Conservation (phyloP, 2,888 invertebrate genomes). For the Habrosyne pyritoides region DNA sequence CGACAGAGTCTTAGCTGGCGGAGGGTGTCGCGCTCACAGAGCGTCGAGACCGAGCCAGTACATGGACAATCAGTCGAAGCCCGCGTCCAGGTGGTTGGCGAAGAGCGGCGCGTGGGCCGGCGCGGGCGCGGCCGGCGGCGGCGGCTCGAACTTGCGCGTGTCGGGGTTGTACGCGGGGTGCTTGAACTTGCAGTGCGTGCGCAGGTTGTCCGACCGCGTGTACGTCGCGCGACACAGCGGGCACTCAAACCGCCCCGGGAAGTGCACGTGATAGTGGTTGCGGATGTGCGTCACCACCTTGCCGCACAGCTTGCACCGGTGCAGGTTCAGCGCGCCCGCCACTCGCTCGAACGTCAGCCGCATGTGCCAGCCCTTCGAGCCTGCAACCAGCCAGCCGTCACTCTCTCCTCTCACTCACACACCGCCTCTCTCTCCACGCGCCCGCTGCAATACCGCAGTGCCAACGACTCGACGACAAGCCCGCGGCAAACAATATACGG, state of each 20-base stretch:
- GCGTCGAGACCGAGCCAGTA: slow-evolving; percentile 76
- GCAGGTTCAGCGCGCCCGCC: slow-evolving; percentile 96
- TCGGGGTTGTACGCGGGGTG: slow-evolving; percentile 94
- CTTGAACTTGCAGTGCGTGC: slow-evolving; percentile 96
- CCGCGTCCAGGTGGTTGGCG: slow-evolving; percentile 83
- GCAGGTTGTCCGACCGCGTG: slow-evolving; percentile 96
- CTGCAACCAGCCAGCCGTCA: slow-evolving; percentile 87
- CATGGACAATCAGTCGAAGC: slow-evolving; percentile 79
- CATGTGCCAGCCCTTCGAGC: slow-evolving; percentile 98
- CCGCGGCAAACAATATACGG: slow-evolving; percentile 31
- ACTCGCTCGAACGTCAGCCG: slow-evolving; percentile 96
- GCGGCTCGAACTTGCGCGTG: slow-evolving; percentile 93
- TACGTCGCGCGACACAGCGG: slow-evolving; percentile 95
- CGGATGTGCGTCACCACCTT: slow-evolving; percentile 97
- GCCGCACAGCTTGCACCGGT: slow-evolving; percentile 96
- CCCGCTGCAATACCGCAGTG: slow-evolving; percentile 23
- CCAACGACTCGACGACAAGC: slow-evolving; percentile 34
- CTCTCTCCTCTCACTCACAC: slow-evolving; percentile 21
- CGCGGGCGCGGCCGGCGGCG: slow-evolving; percentile 80
- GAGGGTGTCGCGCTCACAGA: slow-evolving; percentile 58
- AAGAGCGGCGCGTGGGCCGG: slow-evolving; percentile 76
- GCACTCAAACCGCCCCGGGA: slow-evolving; percentile 96
- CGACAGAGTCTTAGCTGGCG: slow-evolving; percentile 42
- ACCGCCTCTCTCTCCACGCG: slow-evolving; percentile 26
- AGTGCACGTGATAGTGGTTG: slow-evolving; percentile 97